Percentiles rank a stretch among this genome's conserved stretches.
These are phyloP conservation scores for Pangasius macronema DNA, from an alignment of 2,797 vertebrate species.

Conservation along the genomic window DNA sequence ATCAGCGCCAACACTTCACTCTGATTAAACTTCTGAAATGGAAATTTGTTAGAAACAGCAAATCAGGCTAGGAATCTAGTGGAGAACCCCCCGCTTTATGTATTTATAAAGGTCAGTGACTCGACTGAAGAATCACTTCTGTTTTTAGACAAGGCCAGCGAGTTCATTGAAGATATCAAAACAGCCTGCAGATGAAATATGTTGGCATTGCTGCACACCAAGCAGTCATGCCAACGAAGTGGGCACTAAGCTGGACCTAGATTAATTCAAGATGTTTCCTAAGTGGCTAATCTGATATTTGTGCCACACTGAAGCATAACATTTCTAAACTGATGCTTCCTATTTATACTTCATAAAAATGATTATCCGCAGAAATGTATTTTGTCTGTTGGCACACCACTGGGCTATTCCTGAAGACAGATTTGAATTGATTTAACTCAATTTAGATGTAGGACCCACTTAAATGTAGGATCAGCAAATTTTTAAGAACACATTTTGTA, in stretches of 20 bases:
- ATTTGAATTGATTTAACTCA: not conserved
- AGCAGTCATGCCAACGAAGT: not conserved
- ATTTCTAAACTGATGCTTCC: not conserved
- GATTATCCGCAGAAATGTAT: not conserved
- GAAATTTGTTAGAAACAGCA: not conserved
- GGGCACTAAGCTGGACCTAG: not conserved
- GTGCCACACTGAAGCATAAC: not conserved
- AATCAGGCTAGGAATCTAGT: not conserved
- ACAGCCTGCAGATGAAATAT: not conserved
- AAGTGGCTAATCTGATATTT: slow-evolving; percentile 10
- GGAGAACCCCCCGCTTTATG: not conserved
- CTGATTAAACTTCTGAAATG: not conserved
- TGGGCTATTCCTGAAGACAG: not conserved
- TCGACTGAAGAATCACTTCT: not conserved
- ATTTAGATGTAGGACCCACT: not conserved
- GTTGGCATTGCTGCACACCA: not conserved
- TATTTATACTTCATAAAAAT: not conserved
- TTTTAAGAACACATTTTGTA: not conserved
- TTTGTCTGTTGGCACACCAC: not conserved
- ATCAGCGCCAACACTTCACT: not conserved
- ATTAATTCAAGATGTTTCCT: slow-evolving; percentile 13
- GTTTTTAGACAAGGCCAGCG: not conserved
- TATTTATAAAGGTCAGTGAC: not conserved
- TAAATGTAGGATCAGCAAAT: not conserved
- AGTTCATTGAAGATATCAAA: not conserved